These are phyloP conservation scores for Gymnocheta viridis DNA, from an alignment of 2,888 invertebrate genomes.

Conservation along the genomic window DNA sequence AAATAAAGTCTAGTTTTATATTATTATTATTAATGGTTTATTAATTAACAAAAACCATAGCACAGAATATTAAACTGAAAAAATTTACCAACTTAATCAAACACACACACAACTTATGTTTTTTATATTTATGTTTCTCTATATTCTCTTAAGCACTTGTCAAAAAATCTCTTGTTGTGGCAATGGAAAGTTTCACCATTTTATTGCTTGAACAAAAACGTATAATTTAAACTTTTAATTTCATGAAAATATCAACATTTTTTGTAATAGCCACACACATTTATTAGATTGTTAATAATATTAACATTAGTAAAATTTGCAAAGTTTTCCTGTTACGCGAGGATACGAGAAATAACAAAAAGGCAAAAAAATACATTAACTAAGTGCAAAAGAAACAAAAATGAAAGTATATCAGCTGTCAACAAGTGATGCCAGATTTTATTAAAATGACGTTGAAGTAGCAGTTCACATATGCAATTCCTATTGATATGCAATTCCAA, in stretches of 20 bases:
- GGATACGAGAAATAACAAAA: slow-evolving; percentile 51
- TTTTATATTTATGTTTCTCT: slow-evolving; percentile 11
- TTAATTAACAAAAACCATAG: slow-evolving; percentile 9
- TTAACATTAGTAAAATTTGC: slow-evolving; percentile 1
- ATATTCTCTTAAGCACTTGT: slow-evolving; percentile 44
- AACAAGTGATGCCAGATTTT: slow-evolving; percentile 13
- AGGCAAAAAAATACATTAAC: slow-evolving; percentile 28
- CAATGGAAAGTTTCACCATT: slow-evolving; percentile 61
- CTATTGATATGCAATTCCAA: too few species aligned
- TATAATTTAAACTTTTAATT: neutral
- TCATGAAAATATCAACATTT: neutral
- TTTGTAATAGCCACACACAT: neutral
- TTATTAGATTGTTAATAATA: neutral
- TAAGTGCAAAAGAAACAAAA: slow-evolving; percentile 18
- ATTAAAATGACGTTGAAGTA: neutral
- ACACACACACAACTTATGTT: neutral
- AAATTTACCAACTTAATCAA: slow-evolving; percentile 51
- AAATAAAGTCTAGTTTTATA: neutral
- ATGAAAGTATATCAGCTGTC: slow-evolving; percentile 48
- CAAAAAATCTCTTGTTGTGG: slow-evolving; percentile 26
- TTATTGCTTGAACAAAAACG: neutral
- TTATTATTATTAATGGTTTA: slow-evolving; percentile 2
- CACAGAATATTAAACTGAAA: slow-evolving; percentile 14
- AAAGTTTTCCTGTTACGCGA: neutral
- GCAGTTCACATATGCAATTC: too few species aligned